phyloP scores from a whole-genome alignment of 1,140 invertebrate species.

The Ooceraea biroi region DNA sequence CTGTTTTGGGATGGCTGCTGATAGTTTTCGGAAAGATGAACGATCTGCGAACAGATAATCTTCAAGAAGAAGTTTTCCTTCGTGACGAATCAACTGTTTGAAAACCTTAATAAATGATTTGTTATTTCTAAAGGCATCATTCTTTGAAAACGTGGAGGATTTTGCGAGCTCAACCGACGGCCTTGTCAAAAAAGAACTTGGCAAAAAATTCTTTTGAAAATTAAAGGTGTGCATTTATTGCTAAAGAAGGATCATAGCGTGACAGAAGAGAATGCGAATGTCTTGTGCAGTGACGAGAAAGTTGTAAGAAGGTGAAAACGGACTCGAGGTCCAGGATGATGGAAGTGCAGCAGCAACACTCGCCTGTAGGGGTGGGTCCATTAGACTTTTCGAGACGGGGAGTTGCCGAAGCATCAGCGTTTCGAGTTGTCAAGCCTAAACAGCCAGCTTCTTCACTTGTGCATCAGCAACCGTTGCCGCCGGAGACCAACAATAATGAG shows the following conservation, averaged over 20 bases:
- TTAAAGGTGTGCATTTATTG: constrained; percentile 49
- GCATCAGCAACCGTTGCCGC: constrained; percentile 74
- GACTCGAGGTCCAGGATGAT: constrained; percentile 79
- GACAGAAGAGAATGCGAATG: constrained; percentile 54
- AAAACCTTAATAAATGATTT: background rate
- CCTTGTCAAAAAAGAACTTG: background rate
- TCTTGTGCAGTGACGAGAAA: constrained; percentile 64
- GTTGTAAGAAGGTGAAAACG: constrained; percentile 58
- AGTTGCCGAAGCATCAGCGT: constrained; percentile 84
- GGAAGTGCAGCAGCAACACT: constrained; percentile 86
- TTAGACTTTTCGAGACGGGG: constrained; percentile 84
- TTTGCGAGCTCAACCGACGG: too few relatives aligned
- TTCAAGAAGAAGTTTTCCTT: background rate
- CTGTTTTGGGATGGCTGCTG: background rate
- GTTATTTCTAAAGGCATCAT: background rate
- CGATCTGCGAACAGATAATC: constrained; percentile 26
- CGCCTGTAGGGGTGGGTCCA: constrained; percentile 84
- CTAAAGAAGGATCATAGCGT: constrained; percentile 4
- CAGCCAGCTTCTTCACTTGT: constrained; percentile 76
- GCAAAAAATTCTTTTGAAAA: background rate
- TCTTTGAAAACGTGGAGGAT: background rate
- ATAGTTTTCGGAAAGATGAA: constrained; percentile 21
- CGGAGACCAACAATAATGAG: constrained; percentile 83
- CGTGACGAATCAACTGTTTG: background rate
- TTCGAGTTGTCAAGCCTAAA: constrained; percentile 85